Base-by-base conservation (phyloP, 2,888 invertebrate genomes). In the Odontocerum albicorne region DNA sequence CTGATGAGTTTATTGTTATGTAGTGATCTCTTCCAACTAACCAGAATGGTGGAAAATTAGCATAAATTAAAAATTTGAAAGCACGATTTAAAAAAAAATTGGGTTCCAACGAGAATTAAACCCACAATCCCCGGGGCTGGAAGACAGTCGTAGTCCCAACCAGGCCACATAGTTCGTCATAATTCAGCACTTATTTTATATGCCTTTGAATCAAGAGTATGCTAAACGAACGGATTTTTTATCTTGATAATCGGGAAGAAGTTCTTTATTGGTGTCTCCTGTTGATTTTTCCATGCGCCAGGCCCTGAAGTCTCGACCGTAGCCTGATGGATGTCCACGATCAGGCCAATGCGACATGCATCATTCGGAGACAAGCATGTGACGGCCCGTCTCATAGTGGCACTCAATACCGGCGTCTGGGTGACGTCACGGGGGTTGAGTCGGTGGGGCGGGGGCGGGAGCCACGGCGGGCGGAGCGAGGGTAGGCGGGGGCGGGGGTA, bases 401-500 rank as follows among this genome's bases (percentile, higher is more conserved):
- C 39, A 55, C 50, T 52, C 49, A 42, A 51, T 47, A 57, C 50
- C 33, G 49, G 53, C 44, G 57, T 57, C 39, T 50, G 49, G 55
- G 45, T 54, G 44, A 54, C 44, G 53, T 47, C 52, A 53, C 49
- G 22, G 44, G 54, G 47, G 47, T 21, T 19, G 4, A 21, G 35
- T 35, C 10, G 59, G 57, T 60, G 62, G 55, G 59, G 56, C 56
- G 33, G 22, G 45, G 32, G 51, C 39, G 49, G 51, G 39, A 12
- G 33, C 8, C 27, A 33, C 13, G 13, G 51, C 22, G 32, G 46
- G 38, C 27, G 43, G 43, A 27, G 53, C 32, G 44, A 35, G 21
- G 38, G 22, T 7, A 12, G 42, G 49, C 38, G 4, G 38, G 54
- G 63, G 67, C 67, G 68, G 67, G 50, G 62, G 63, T 62, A 65